Conservation (phyloP, 2,797 vertebrate genomes). For the Siniperca undulata region DNA sequence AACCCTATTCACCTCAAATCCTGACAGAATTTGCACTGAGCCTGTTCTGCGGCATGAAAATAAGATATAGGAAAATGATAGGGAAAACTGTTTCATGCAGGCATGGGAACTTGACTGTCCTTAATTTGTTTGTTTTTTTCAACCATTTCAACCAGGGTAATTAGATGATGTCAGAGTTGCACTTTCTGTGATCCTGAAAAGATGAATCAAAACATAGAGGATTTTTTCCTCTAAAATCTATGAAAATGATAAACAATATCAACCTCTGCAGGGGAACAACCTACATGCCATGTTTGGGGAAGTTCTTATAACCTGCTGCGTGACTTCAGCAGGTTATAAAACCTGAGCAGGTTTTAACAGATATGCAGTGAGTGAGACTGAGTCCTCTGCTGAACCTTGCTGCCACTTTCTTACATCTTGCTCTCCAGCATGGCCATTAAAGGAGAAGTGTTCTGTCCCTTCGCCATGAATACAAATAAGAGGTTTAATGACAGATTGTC, state of each 20-base stretch:
- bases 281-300: background rate
- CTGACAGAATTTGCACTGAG: slow-evolving; percentile 64
- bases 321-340: background rate
- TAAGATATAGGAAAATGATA: slow-evolving; percentile 77
- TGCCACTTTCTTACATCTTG: slow-evolving; percentile 25
- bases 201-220: slow-evolving; percentile 48
- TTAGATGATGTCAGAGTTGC: slow-evolving; percentile 74
- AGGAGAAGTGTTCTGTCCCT: slow-evolving; percentile 45
- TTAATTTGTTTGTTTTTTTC: slow-evolving; percentile 62
- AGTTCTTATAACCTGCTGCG: background rate
- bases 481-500: slow-evolving; percentile 67
- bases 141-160: slow-evolving; percentile 62
- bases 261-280: background rate
- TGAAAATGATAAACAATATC: slow-evolving; percentile 3
- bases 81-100: slow-evolving; percentile 58
- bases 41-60: slow-evolving; percentile 67
- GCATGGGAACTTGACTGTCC: slow-evolving; percentile 72
- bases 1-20: slow-evolving; percentile 69
- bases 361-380: background rate
- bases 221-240: background rate
- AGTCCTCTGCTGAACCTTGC: slow-evolving; percentile 1
- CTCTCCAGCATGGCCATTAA: slow-evolving; percentile 47
- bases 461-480: slow-evolving; percentile 73
- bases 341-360: slow-evolving; percentile 25
- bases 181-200: slow-evolving; percentile 67